Evolutionary conservation across 2,888 invertebrate genomes (phyloP).

Genomic region (Onchidella celtica): DNA sequence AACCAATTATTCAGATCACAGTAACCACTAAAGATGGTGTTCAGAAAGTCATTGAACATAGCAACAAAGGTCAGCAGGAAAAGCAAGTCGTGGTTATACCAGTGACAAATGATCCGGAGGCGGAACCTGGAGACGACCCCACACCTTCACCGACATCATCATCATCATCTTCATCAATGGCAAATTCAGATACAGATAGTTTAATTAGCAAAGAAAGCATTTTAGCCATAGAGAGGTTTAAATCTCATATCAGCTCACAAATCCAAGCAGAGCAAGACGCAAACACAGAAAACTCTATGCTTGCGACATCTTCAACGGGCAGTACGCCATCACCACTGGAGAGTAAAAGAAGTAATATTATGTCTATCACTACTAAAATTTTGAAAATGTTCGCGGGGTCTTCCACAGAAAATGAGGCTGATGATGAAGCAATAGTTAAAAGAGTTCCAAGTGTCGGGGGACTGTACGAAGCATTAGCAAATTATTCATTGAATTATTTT

Average conservation of each 20-base stretch:
- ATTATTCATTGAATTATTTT: slow-evolving; percentile 63
- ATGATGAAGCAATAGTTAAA: slow-evolving; percentile 5
- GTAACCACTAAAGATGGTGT: slow-evolving; percentile 4
- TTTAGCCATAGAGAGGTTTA: slow-evolving; percentile 27
- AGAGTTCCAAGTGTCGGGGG: slow-evolving; percentile 54
- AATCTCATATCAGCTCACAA: slow-evolving; percentile 26
- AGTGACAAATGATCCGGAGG: background rate
- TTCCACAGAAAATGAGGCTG: slow-evolving; percentile 1
- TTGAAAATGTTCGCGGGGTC: slow-evolving; percentile 46
- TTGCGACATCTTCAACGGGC: background rate
- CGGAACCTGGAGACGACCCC: background rate
- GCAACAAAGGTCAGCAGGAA: background rate
- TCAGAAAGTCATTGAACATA: no score
- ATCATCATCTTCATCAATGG: background rate
- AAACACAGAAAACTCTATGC: background rate
- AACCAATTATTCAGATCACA: slow-evolving; percentile 1
- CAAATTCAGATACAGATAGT: background rate
- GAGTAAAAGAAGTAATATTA: slow-evolving; percentile 35
- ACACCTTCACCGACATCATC: background rate
- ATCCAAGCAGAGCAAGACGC: slow-evolving; percentile 13
- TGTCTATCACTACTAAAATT: slow-evolving; percentile 45
- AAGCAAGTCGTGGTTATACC: background rate
- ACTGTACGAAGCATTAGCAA: slow-evolving; percentile 57
- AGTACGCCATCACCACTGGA: background rate
- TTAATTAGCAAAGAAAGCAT: background rate